These are phyloP conservation scores for Odontamblyopus lacepedii DNA, from an alignment of 2,797 vertebrate genomes.

Conservation along the genomic window DNA sequence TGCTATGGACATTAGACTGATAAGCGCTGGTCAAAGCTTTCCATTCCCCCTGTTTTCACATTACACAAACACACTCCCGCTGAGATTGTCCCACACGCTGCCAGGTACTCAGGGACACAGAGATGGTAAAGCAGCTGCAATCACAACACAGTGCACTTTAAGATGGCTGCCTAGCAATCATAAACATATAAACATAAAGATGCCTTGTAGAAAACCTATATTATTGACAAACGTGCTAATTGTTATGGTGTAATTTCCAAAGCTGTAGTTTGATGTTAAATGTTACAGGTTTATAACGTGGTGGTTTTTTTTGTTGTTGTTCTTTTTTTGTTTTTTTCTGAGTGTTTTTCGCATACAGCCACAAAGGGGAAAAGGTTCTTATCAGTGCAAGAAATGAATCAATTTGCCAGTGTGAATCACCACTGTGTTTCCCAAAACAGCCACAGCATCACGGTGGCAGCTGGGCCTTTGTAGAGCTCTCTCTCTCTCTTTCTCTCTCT, in stretches of 20 bases:
- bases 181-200: conserved; percentile 26
- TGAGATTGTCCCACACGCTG: conserved; percentile 31
- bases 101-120: conserved; percentile 10
- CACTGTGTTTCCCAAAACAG: conserved; percentile 53
- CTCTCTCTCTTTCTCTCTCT: conserved; percentile 16
- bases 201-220: neutral
- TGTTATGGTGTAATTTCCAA: neutral
- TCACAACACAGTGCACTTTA: conserved; percentile 23
- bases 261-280: conserved; percentile 19
- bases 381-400: conserved; percentile 64
- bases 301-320: neutral
- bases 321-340: conserved; percentile 4
- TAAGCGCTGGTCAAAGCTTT: conserved; percentile 63
- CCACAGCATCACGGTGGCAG: conserved; percentile 45
- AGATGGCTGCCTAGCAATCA: conserved; percentile 14
- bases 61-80: conserved; percentile 51
- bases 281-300: conserved; percentile 1
- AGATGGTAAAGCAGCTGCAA: conserved; percentile 22
- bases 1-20: conserved; percentile 63
- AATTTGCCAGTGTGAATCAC: conserved; percentile 66
- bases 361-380: conserved; percentile 46
- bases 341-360: conserved; percentile 34
- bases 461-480: conserved; percentile 47
- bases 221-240: conserved; percentile 3
- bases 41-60: conserved; percentile 47